phyloP scores from a whole-genome alignment of 2,888 invertebrate species.

The Tenthredo amoena region DNA sequence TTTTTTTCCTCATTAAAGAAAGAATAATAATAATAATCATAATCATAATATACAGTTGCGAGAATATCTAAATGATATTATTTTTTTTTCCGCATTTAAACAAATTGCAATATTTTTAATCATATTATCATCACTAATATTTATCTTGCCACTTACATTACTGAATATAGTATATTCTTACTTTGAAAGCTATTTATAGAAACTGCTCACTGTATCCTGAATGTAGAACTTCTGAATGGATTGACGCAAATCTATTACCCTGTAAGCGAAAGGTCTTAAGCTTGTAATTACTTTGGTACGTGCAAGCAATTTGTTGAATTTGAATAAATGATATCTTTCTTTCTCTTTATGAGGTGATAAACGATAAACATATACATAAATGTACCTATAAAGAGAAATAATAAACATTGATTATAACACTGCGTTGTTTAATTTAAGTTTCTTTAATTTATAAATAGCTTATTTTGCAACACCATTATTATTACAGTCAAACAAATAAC shows the following conservation, averaged over 20 bases:
- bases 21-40: not conserved
- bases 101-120: not conserved
- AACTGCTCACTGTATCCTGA: not conserved
- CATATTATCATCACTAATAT: not conserved
- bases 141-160: slow-evolving; percentile 21
- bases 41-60: not conserved
- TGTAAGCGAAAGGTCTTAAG: not conserved
- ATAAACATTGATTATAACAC: not conserved
- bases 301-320: not conserved
- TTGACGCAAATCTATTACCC: not conserved
- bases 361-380: not conserved
- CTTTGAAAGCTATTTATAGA: not conserved
- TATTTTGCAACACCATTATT: not conserved
- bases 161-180: not conserved
- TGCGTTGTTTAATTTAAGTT: not conserved
- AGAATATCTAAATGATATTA: not conserved
- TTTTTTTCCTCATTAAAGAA: not conserved
- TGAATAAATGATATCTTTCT: not conserved
- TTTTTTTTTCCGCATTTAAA: not conserved
- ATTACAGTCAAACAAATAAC: slow-evolving; percentile 5
- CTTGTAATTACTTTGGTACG: not conserved
- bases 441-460: slow-evolving; percentile 10
- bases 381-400: not conserved
- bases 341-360: not conserved
- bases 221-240: not conserved